phyloP scores from a whole-genome alignment of 2,113 vertebrate species.

The Fregata magnificens region DNA sequence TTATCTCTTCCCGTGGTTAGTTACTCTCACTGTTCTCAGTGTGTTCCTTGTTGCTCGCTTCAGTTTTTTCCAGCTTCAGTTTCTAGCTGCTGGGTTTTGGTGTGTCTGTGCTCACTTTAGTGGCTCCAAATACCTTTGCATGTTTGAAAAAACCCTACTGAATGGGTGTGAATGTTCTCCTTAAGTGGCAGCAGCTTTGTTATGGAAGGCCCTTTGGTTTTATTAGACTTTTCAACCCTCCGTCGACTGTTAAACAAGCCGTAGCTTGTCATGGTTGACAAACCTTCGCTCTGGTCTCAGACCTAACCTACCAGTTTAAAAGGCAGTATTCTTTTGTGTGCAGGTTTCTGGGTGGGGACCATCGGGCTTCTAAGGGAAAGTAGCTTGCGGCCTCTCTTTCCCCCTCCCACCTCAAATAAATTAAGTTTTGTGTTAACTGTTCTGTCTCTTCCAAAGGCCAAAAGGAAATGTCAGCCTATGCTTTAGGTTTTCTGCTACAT shows the following conservation, averaged over 20 bases:
- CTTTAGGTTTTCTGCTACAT: background rate
- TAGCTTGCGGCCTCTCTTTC: background rate
- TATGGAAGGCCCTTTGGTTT: constrained; percentile 50
- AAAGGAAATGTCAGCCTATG: background rate
- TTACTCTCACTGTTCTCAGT: background rate
- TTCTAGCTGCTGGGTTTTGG: background rate
- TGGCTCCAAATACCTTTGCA: background rate
- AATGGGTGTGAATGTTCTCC: constrained; percentile 39
- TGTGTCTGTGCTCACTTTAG: background rate
- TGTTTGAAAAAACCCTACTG: background rate
- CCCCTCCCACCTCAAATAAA: background rate
- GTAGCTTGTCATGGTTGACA: constrained; percentile 60
- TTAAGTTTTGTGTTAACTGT: constrained; percentile 32
- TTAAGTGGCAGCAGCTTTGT: constrained; percentile 43
- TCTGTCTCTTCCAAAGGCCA: background rate
- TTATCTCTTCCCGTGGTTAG: constrained; percentile 24
- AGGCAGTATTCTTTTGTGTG: constrained; percentile 49
- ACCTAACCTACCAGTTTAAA: constrained; percentile 69
- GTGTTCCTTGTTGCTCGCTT: background rate
- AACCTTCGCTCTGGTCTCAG: constrained; percentile 58
- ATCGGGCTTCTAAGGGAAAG: constrained; percentile 1
- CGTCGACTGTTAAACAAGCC: constrained; percentile 41
- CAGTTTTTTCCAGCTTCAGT: background rate
- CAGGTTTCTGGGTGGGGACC: constrained; percentile 62
- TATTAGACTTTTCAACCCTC: constrained; percentile 59